Conservation (phyloP, 2,888 invertebrate genomes). For the Xanthia togata region DNA sequence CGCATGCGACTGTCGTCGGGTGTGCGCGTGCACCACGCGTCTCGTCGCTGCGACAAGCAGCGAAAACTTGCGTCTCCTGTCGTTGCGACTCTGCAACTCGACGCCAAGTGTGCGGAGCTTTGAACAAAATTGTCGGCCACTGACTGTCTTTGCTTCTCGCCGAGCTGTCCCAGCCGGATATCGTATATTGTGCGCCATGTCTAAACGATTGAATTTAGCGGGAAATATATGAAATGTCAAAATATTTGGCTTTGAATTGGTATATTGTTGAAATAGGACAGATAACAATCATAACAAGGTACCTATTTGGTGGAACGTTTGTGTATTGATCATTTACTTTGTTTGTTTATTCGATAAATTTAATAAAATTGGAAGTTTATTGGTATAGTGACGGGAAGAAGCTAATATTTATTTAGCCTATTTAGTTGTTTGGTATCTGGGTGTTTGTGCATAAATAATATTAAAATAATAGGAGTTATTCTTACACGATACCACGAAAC, state of each 20-base stretch:
- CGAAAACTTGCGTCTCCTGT: no score
- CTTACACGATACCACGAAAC: neutral
- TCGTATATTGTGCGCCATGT: no score
- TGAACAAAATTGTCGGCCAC: no score
- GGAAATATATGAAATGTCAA: no score
- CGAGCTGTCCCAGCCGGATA: no score
- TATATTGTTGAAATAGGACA: constrained; percentile 9
- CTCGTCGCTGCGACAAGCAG: no score
- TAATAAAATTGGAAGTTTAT: constrained; percentile 17
- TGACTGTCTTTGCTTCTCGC: no score
- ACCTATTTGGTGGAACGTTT: neutral
- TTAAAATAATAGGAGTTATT: neutral
- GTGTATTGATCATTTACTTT: neutral
- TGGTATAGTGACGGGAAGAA: neutral
- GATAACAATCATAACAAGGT: neutral
- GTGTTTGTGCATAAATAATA: neutral
- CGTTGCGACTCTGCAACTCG: no score
- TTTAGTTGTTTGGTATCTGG: neutral
- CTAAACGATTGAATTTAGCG: no score
- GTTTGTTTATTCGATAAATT: constrained; percentile 4
- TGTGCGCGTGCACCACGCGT: no score
- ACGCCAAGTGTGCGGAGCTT: no score
- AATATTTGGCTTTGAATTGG: neutral
- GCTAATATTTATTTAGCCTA: constrained; percentile 20
- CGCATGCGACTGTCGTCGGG: no score